These are phyloP conservation scores for Centropus unirufus DNA, from an alignment of 2,113 vertebrate species.

Conservation along the genomic window DNA sequence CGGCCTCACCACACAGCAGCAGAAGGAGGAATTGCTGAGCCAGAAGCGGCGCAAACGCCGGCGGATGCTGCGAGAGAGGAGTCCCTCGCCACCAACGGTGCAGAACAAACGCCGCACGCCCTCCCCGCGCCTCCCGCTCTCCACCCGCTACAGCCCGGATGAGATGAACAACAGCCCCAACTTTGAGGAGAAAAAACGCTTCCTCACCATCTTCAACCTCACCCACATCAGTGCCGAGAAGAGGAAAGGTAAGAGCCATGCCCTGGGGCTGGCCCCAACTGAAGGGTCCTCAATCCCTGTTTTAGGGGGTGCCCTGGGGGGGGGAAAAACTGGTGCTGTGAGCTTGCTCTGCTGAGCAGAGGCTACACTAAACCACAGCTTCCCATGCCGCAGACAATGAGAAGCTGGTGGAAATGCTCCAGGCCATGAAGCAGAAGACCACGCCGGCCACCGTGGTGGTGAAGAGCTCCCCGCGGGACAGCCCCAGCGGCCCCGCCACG, in stretches of 20 bases:
- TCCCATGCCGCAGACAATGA: slow-evolving; percentile 87
- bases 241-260: slow-evolving; percentile 83
- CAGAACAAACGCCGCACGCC: slow-evolving; percentile 87
- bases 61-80: slow-evolving; percentile 93
- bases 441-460: slow-evolving; percentile 76
- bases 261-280: background rate
- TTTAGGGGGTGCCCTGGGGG: rapidly evolving
- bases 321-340: background rate
- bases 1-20: slow-evolving; percentile 90
- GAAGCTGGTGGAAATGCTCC: slow-evolving; percentile 91
- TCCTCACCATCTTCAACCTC: slow-evolving; percentile 95
- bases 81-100: slow-evolving; percentile 86
- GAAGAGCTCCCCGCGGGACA: slow-evolving; percentile 86
- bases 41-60: slow-evolving; percentile 93
- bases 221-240: slow-evolving; percentile 91
- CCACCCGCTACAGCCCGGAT: slow-evolving; percentile 93
- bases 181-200: slow-evolving; percentile 95
- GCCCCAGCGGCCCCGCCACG: slow-evolving; percentile 74
- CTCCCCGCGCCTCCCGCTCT: slow-evolving; percentile 80
- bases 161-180: slow-evolving; percentile 96
- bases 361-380: slow-evolving; percentile 65
- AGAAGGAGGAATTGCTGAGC: slow-evolving; percentile 88
- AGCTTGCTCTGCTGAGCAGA: background rate
- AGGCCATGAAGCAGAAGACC: slow-evolving; percentile 92
- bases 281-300: background rate